Evolutionary conservation across 2,888 invertebrate genomes (phyloP).

Genomic region (Drosophila flavopinicola): DNA sequence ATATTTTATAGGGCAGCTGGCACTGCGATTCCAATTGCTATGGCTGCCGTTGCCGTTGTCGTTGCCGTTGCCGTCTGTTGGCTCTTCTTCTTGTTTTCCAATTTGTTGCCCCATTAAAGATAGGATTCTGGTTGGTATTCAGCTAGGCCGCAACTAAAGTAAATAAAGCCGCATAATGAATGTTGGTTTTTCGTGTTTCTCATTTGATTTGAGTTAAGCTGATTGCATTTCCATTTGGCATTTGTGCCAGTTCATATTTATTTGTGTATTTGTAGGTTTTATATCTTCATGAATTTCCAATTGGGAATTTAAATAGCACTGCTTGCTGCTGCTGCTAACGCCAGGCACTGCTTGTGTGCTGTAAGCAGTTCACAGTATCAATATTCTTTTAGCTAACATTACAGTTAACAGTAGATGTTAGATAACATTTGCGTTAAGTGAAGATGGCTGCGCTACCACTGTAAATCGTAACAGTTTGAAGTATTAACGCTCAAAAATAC

Average conservation of each 20-base stretch:
- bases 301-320: slow-evolving; percentile 4
- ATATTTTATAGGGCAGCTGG: slow-evolving; percentile 72
- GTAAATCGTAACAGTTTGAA: background rate
- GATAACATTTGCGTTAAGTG: slow-evolving; percentile 2
- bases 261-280: background rate
- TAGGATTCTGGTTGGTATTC: slow-evolving; percentile 17
- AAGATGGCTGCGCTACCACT: slow-evolving; percentile 18
- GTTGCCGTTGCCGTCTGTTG: too few species aligned
- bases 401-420: background rate
- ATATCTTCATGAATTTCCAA: background rate
- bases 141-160: slow-evolving; percentile 23
- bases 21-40: slow-evolving; percentile 51
- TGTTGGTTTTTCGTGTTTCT: slow-evolving; percentile 8
- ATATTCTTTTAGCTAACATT: background rate
- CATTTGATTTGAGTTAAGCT: slow-evolving; percentile 21
- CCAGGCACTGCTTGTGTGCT: slow-evolving; percentile 1
- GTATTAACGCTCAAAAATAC: too few species aligned
- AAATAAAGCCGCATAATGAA: slow-evolving; percentile 28
- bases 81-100: background rate
- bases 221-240: slow-evolving; percentile 18
- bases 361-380: slow-evolving; percentile 13
- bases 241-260: background rate
- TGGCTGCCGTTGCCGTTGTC: slow-evolving; percentile 11
- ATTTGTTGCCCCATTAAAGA: slow-evolving; percentile 26
- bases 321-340: slow-evolving; percentile 2